A percentile compares a stretch with the other conserved stretches of the same genome.
Evolutionary conservation across 2,797 vertebrate genomes (phyloP).

Genomic region (Enteromius argenteus): DNA sequence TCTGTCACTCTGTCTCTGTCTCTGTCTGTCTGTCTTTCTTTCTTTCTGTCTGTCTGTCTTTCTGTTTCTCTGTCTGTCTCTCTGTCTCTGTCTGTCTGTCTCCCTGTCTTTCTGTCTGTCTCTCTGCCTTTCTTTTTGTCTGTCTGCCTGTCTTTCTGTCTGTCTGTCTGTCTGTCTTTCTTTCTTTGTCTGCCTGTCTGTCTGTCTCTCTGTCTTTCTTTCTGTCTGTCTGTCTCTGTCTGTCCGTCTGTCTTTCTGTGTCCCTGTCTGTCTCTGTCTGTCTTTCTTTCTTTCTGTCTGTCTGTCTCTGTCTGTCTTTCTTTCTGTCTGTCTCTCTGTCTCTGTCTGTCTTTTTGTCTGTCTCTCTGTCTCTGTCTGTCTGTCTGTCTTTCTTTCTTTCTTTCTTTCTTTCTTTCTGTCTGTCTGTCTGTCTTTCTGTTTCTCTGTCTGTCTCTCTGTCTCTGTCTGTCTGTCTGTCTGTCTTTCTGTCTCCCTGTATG

Average conservation of each 20-base stretch:
- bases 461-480: background rate
- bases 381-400: too few species aligned
- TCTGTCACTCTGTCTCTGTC: background rate
- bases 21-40: too few species aligned
- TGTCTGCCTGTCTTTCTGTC: background rate
- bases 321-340: background rate
- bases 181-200: too few species aligned
- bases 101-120: background rate
- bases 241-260: background rate
- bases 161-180: background rate
- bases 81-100: background rate
- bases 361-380: too few species aligned
- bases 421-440: background rate
- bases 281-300: background rate
- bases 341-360: too few species aligned
- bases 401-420: background rate
- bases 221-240: background rate
- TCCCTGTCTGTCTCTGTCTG: background rate
- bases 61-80: accelerated
- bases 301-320: background rate
- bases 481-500: background rate
- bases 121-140: background rate
- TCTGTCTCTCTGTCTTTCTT: accelerated
- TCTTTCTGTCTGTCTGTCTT: background rate
- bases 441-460: background rate